Base-by-base conservation (phyloP, 1,140 invertebrate species). In the Odontomachus brunneus region DNA sequence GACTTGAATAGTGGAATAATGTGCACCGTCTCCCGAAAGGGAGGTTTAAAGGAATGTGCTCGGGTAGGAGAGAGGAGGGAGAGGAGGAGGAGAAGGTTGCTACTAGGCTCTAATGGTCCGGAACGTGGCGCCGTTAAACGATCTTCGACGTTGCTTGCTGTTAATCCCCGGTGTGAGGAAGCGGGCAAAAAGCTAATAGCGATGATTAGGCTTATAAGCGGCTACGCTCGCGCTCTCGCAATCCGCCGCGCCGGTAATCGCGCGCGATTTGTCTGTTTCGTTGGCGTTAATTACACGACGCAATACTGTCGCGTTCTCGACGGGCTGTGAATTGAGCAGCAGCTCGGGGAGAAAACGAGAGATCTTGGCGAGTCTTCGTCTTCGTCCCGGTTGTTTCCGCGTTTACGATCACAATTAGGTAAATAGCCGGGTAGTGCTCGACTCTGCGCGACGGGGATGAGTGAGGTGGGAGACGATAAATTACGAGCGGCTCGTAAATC, bases 401-500 rank as follows among this genome's bases (percentile, higher is more conserved):
- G 51, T 69, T 33, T 80, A 80, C 75, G 24, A 4, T 69, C 63
- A 80, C 75, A 80, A 80, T 80, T 80, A 80, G 75, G 63, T 80
- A 80, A 80, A 80, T 69, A 69, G 65, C 65, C 33, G 33, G 63
- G 63, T 63, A 44, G 29, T 57, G 26, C 75, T 69, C 63, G 49
- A 29, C 22, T 26, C 4, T 12, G 15, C 62, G 29, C 29, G 29
- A 33, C 29, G 29, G 29, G 59, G n/a, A 19, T 26, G 49, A 82
- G 49, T 33, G 38, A 5, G 14, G 33, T 57, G 71, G 51, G 24
- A 63, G n/a, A 82, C 57, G 80, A 82, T 82, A 73, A 75, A 74
- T 75, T 82, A 82, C 60, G 59, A 65, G 72, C 22, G 48, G 51
- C 57, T 74, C 71, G 72, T 75, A 75, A 82, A 82, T 82, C 71